Percentiles rank a stretch among this genome's conserved stretches.
Evolutionary conservation across 2,113 vertebrate genomes (phyloP).

Genomic region (Urocitellus parryii): DNA sequence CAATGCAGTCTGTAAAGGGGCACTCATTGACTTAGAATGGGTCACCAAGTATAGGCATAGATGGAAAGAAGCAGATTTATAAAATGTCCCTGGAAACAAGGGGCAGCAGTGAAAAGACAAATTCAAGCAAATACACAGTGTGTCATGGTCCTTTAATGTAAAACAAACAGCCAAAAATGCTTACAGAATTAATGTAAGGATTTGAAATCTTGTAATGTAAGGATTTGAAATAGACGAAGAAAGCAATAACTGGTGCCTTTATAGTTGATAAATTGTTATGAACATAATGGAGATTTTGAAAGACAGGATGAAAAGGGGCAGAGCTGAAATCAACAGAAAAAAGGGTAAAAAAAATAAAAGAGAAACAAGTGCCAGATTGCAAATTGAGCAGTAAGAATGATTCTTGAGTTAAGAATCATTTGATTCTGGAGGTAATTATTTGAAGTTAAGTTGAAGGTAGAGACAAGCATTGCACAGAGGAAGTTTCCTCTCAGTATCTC

Average conservation of each 20-base stretch:
- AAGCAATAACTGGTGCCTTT: not conserved
- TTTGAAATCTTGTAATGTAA: constrained; percentile 26
- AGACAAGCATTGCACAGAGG: not conserved
- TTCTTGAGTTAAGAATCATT: not conserved
- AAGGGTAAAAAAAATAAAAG: not conserved
- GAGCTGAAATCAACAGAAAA: not conserved
- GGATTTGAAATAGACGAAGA: not conserved
- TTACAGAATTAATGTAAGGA: not conserved
- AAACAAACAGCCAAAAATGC: not conserved
- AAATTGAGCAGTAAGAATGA: not conserved
- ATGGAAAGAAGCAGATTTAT: not conserved
- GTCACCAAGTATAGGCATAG: not conserved
- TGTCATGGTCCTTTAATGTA: not conserved
- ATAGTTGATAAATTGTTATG: not conserved
- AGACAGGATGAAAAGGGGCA: not conserved
- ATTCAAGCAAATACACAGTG: not conserved
- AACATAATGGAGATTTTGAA: constrained; percentile 7
- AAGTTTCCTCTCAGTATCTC: not conserved
- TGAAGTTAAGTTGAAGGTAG: no score
- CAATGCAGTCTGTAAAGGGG: not conserved
- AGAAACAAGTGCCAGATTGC: not conserved
- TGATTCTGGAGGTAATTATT: not conserved
- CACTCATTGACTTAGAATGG: not conserved
- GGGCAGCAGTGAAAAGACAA: not conserved
- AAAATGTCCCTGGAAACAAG: not conserved